phyloP scores from a whole-genome alignment of 1,140 invertebrate species.

The Drosophila miranda region DNA sequence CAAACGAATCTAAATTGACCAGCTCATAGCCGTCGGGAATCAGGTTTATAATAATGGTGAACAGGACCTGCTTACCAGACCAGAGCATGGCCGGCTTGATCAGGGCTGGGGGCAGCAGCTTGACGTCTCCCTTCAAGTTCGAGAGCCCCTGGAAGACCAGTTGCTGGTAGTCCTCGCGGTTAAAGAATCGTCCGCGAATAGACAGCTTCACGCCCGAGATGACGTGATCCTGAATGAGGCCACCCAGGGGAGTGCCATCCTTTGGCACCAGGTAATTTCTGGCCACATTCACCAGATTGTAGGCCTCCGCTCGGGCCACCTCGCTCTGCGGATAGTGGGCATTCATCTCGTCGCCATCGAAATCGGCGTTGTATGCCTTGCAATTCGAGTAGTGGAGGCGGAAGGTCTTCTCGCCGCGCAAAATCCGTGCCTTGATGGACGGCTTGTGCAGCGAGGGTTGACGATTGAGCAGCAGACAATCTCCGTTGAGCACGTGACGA shows the following conservation, averaged over 20 bases:
- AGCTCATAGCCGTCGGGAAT: slow-evolving; percentile 89
- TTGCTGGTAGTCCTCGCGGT: slow-evolving; percentile 93
- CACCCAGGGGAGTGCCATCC: slow-evolving; percentile 98
- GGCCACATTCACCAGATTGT: slow-evolving; percentile 90
- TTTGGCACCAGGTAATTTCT: slow-evolving; percentile 98
- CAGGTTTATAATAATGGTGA: slow-evolving; percentile 93
- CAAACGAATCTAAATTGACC: slow-evolving; percentile 90
- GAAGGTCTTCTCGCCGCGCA: slow-evolving; percentile 96
- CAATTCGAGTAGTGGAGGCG: slow-evolving; percentile 99
- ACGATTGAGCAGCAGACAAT: slow-evolving; percentile 97
- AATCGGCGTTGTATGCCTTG: slow-evolving; percentile 99
- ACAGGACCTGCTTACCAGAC: slow-evolving; percentile 97
- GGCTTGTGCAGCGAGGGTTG: slow-evolving; percentile 99
- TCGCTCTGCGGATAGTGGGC: slow-evolving; percentile 98
- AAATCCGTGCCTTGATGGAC: slow-evolving; percentile 95
- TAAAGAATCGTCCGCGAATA: slow-evolving; percentile 94
- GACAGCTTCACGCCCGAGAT: slow-evolving; percentile 96
- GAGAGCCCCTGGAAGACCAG: slow-evolving; percentile 93
- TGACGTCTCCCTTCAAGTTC: slow-evolving; percentile 86
- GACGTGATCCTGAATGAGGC: slow-evolving; percentile 99
- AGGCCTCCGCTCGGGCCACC: slow-evolving; percentile 94
- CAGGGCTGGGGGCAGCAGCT: slow-evolving; percentile 92
- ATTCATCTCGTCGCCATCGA: slow-evolving; percentile 99
- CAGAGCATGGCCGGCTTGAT: slow-evolving; percentile 94
- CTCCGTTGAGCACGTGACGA: slow-evolving; percentile 97